Percentiles rank a stretch among this genome's conserved stretches.
phyloP scores from a whole-genome alignment of 2,888 invertebrate species.

The Eupithecia vulgata region DNA sequence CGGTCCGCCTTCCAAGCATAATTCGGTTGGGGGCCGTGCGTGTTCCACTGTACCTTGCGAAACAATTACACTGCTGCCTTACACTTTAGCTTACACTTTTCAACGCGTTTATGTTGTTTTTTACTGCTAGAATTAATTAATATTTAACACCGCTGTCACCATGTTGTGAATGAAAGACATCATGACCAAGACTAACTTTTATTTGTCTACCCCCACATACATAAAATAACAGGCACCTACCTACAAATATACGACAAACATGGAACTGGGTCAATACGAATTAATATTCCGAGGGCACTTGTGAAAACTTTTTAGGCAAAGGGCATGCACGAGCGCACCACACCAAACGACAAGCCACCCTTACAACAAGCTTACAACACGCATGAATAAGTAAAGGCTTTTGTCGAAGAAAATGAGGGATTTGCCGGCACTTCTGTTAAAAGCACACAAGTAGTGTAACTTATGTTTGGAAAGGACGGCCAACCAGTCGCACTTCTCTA shows the following conservation, averaged over 20 bases:
- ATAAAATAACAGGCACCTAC: too few species aligned
- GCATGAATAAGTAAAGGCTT: conserved; percentile 67
- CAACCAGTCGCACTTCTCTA: conserved; percentile 31
- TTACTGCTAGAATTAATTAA: background rate
- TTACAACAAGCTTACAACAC: conserved; percentile 48
- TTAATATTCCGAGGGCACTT: conserved; percentile 33
- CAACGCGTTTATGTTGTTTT: background rate
- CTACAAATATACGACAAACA: too few species aligned
- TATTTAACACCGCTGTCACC: conserved; percentile 1
- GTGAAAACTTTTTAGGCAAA: conserved; percentile 31
- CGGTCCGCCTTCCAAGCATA: background rate
- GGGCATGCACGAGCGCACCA: conserved; percentile 32
- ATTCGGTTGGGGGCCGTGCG: background rate
- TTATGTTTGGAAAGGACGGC: conserved; percentile 55
- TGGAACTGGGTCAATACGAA: conserved; percentile 29
- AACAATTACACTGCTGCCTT: background rate
- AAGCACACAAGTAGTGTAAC: conserved; percentile 52
- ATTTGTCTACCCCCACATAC: too few species aligned
- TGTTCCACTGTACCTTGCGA: background rate
- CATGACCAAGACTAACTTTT: too few species aligned
- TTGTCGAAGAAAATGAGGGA: conserved; percentile 65
- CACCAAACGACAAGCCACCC: conserved; percentile 49
- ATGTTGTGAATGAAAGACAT: too few species aligned
- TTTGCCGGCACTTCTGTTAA: conserved; percentile 63
- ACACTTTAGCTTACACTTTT: background rate